These are phyloP conservation scores for Odiellus spinosus DNA, from an alignment of 2,888 invertebrate species.

Conservation along the genomic window DNA sequence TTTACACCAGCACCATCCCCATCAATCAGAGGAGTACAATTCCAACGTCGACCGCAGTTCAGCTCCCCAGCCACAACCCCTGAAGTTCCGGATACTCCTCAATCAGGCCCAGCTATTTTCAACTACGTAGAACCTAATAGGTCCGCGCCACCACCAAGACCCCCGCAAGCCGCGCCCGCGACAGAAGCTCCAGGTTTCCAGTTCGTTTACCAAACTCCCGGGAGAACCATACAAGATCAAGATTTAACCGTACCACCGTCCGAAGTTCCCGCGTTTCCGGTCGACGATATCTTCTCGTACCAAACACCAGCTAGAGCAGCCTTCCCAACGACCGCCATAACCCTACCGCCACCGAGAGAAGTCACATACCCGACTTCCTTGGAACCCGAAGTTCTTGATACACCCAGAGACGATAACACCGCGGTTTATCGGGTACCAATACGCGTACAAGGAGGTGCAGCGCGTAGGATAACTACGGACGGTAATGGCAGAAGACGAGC, in stretches of 20 bases:
- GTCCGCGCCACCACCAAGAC: conserved; percentile 3
- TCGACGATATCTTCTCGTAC: neutral
- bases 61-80: too few relatives aligned
- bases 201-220: conserved; percentile 15
- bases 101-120: neutral
- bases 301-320: neutral
- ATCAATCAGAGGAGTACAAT: neutral
- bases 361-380: neutral
- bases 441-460: conserved; percentile 12
- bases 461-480: conserved; percentile 10
- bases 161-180: neutral
- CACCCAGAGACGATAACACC: neutral
- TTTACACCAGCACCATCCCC: neutral
- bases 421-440: conserved; percentile 7
- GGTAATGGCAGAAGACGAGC: conserved; percentile 1
- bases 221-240: conserved; percentile 1
- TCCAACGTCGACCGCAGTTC: neutral
- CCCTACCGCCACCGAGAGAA: neutral
- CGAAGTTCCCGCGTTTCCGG: neutral
- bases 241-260: neutral
- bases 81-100: neutral
- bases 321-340: neutral
- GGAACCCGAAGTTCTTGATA: neutral
- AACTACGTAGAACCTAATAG: conserved; percentile 11
- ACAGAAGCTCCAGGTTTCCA: conserved; percentile 8